Conservation (phyloP, 2,888 invertebrate species). For the Pseudanteris insignis region DNA sequence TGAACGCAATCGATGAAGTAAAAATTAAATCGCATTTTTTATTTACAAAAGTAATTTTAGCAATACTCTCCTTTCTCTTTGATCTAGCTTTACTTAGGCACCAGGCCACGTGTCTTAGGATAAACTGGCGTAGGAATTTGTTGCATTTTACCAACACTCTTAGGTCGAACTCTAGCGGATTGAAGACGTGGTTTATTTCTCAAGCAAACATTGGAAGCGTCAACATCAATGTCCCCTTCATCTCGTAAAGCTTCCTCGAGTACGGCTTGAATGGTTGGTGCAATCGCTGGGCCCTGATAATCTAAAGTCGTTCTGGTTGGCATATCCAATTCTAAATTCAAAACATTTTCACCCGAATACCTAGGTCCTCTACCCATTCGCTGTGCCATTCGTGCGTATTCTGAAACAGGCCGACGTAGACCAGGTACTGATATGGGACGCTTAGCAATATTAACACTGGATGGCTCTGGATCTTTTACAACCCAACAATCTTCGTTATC, state of each 20-base stretch:
- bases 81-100: conserved; percentile 55
- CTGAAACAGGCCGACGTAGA: conserved; percentile 73
- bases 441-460: conserved; percentile 65
- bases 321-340: conserved; percentile 79
- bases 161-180: conserved; percentile 58
- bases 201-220: conserved; percentile 59
- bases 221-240: conserved; percentile 64
- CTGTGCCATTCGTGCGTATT: conserved; percentile 70
- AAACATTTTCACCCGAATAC: conserved; percentile 75
- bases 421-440: conserved; percentile 75
- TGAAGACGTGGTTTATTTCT: conserved; percentile 56
- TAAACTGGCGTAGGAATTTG: conserved; percentile 63
- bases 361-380: conserved; percentile 68
- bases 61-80: background rate
- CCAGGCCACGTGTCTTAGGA: conserved; percentile 64
- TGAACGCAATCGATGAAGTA: conserved; percentile 32
- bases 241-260: conserved; percentile 63
- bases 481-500: conserved; percentile 85
- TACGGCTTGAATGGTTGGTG: conserved; percentile 75
- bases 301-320: conserved; percentile 80
- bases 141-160: conserved; percentile 60
- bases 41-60: conserved; percentile 43
- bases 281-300: conserved; percentile 76
- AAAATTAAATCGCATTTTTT: conserved; percentile 31
- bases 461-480: conserved; percentile 65